Evolutionary conservation across 2,797 vertebrate species (phyloP).

Genomic region (Thamnophis elegans): DNA sequence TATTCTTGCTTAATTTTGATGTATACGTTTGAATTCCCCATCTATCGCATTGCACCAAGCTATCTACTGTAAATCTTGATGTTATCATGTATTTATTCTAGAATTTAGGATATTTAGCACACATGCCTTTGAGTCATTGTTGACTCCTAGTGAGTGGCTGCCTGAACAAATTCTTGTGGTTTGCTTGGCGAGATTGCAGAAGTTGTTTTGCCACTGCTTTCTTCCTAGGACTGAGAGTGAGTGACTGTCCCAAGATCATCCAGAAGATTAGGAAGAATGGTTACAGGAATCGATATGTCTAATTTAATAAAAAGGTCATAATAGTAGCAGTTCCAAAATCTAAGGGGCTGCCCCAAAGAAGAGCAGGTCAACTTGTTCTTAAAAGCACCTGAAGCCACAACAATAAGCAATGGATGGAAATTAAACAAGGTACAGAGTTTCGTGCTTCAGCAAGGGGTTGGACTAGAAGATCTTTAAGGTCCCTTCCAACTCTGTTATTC

Average conservation of each 20-base stretch:
- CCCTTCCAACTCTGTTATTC: no score
- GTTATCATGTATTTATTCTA: not conserved
- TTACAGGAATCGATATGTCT: not conserved
- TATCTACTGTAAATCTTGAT: not conserved
- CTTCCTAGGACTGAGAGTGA: not conserved
- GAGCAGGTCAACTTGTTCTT: not conserved
- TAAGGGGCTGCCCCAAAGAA: not conserved
- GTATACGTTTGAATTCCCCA: not conserved
- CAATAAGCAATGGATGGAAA: not conserved
- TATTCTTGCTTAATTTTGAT: not conserved
- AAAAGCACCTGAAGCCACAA: not conserved
- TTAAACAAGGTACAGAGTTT: not conserved
- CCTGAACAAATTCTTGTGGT: not conserved
- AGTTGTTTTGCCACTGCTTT: not conserved
- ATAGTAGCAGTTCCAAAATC: not conserved
- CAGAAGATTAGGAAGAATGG: not conserved
- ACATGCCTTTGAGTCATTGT: not conserved
- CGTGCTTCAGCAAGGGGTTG: no score
- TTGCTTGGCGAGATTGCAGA: not conserved
- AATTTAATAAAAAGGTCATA: not conserved
- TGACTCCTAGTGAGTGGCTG: not conserved
- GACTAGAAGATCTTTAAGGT: no score
- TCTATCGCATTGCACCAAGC: not conserved
- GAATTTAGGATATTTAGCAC: not conserved
- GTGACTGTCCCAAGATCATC: not conserved